A percentile compares a stretch with the other conserved stretches of the same genome.
phyloP scores from a whole-genome alignment of 2,797 vertebrate genomes.

The Lerista edwardsae region DNA sequence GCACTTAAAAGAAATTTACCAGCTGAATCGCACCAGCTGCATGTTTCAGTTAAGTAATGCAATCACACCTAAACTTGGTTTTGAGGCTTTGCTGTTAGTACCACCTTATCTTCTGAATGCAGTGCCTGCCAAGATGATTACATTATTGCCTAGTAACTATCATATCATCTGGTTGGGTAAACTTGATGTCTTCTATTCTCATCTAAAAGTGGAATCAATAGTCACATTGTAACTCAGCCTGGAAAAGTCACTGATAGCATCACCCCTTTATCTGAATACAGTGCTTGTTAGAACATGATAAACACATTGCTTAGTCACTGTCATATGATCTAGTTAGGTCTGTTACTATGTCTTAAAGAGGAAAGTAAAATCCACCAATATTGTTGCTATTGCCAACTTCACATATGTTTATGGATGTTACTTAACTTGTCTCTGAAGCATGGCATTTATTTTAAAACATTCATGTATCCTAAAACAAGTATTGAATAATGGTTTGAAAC shows the following conservation, averaged over 20 bases:
- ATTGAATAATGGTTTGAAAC: no score
- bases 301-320: no score
- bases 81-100: background rate
- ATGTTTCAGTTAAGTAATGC: background rate
- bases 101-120: background rate
- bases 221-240: no score
- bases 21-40: background rate
- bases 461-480: no score
- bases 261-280: no score
- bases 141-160: background rate
- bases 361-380: background rate
- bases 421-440: background rate
- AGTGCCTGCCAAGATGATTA: background rate
- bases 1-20: background rate
- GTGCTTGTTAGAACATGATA: no score
- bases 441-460: background rate
- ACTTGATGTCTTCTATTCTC: background rate
- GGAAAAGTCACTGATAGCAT: no score
- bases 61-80: background rate
- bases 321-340: no score
- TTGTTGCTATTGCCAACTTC: background rate
- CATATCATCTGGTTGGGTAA: background rate
- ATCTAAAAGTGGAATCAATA: background rate
- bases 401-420: background rate
- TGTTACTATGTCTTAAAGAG: background rate